phyloP scores from a whole-genome alignment of 2,797 vertebrate species.

The Mormyrops attenuatus region DNA sequence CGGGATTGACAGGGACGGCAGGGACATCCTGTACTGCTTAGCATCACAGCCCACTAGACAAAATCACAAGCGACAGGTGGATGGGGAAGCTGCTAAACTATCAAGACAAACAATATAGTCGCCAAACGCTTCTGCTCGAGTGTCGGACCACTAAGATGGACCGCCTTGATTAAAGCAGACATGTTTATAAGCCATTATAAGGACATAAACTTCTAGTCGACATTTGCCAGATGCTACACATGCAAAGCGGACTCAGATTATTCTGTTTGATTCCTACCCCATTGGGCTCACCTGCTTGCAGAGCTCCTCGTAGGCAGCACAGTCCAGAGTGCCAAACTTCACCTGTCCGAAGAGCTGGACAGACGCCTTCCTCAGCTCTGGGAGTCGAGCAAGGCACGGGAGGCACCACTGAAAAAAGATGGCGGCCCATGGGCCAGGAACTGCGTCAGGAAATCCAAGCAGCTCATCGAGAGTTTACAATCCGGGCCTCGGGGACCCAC shows the following conservation, averaged over 20 bases:
- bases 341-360: slow-evolving; percentile 83
- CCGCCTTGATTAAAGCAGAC: background rate
- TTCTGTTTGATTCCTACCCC: background rate
- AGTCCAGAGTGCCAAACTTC: slow-evolving; percentile 89
- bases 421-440: background rate
- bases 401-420: slow-evolving; percentile 80
- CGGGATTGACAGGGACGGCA: background rate
- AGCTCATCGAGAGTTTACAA: background rate
- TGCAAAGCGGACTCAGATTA: background rate
- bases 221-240: background rate
- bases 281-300: slow-evolving; percentile 73
- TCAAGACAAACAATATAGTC: background rate
- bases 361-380: slow-evolving; percentile 91
- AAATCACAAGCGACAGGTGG: background rate
- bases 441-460: background rate
- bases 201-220: background rate
- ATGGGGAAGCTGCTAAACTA: background rate
- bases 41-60: background rate
- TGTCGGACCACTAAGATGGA: background rate
- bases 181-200: background rate
- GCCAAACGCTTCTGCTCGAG: background rate
- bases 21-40: background rate
- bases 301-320: slow-evolving; percentile 82
- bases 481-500: background rate
- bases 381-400: slow-evolving; percentile 84